Percentiles rank a stretch among this genome's conserved stretches.
Evolutionary conservation across 2,888 invertebrate genomes (phyloP).

Genomic region (Zhengitettix transpicula): DNA sequence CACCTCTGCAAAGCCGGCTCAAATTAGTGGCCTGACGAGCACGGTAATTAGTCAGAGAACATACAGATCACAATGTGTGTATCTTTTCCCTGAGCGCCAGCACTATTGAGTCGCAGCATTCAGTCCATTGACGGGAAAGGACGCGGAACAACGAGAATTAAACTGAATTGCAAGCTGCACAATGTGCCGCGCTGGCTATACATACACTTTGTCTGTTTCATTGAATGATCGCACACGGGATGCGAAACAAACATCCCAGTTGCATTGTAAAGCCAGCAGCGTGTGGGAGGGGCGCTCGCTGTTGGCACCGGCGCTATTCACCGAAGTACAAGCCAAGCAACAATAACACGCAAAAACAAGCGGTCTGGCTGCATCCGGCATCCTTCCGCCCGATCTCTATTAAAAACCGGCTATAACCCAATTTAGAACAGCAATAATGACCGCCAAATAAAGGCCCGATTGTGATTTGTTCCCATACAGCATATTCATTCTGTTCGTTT

Average conservation of each 20-base stretch:
- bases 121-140: constrained; percentile 7
- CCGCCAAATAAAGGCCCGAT: no score
- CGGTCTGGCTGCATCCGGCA: not conserved
- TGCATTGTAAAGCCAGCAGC: constrained; percentile 4
- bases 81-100: constrained; percentile 6
- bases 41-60: constrained; percentile 7
- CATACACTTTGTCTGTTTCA: constrained; percentile 8
- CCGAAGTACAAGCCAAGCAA: constrained; percentile 6
- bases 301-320: constrained; percentile 2
- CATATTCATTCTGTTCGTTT: no score
- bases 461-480: no score
- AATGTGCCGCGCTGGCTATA: not conserved
- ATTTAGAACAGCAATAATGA: no score
- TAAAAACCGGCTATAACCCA: no score
- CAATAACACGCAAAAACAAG: constrained; percentile 6
- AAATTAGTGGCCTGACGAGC: not conserved
- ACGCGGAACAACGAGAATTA: constrained; percentile 11
- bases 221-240: constrained; percentile 6
- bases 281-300: not conserved
- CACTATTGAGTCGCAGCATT: not conserved
- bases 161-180: constrained; percentile 10
- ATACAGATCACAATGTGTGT: constrained; percentile 3
- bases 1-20: not conserved
- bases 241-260: constrained; percentile 5
- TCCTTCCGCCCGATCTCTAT: not conserved